Conservation (phyloP, 1,140 invertebrate species). For the Drosophila cardini region DNA sequence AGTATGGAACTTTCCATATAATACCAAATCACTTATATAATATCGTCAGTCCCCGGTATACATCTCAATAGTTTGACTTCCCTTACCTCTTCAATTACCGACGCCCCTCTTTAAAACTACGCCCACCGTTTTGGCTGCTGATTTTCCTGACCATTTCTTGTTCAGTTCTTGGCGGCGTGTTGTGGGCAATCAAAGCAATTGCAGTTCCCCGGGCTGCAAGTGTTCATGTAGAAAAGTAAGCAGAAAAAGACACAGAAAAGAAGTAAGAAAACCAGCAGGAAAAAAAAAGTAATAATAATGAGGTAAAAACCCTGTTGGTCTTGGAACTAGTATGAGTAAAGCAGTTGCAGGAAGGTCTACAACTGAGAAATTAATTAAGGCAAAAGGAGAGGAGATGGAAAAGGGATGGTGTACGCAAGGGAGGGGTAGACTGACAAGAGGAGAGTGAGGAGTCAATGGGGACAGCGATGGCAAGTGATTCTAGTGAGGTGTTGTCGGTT, state of each 20-base stretch:
- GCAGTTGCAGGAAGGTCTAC: constrained; percentile 13
- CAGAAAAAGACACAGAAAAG: constrained; percentile 11
- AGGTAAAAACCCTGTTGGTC: constrained; percentile 73
- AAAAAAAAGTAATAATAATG: constrained; percentile 60
- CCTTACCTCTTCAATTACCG: neutral
- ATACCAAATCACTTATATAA: too few species aligned
- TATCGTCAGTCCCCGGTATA: too few species aligned
- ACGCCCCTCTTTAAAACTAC: constrained; percentile 34
- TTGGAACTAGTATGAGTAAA: constrained; percentile 15
- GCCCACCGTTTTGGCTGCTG: constrained; percentile 59
- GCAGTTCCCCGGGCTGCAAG: constrained; percentile 66
- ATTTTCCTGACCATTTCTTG: constrained; percentile 31
- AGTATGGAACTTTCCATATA: too few species aligned
- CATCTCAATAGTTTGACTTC: neutral
- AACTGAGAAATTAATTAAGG: constrained; percentile 76
- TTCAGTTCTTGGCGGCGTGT: constrained; percentile 60
- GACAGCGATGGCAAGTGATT: constrained; percentile 46
- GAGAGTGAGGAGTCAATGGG: constrained; percentile 29
- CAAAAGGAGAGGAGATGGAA: constrained; percentile 47
- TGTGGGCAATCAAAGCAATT: constrained; percentile 80
- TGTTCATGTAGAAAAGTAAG: constrained; percentile 46
- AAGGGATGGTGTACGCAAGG: constrained; percentile 8
- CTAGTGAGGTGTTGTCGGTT: constrained; percentile 60
- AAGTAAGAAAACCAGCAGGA: constrained; percentile 44
- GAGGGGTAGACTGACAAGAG: neutral